Base-by-base conservation (phyloP, 1,140 invertebrate species). In the Gerris buenoi region DNA sequence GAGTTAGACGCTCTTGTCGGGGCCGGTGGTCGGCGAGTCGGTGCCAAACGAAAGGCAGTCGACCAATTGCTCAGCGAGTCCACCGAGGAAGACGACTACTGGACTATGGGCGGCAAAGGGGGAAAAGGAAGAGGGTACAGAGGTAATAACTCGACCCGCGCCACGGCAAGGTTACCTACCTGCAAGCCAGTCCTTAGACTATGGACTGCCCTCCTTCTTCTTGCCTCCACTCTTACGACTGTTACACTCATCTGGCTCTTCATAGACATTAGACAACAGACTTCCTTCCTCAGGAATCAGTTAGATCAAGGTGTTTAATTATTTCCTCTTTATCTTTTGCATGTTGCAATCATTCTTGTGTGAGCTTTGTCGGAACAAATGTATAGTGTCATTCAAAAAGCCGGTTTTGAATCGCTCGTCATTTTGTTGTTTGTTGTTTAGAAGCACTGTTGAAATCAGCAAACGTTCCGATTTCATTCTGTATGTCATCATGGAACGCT, bases 291-390 rank as follows among this genome's bases (percentile, higher is more conserved):
- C 3, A 79, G 84, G 68, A 81, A 78, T 58, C 82, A 86, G 73
- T 81, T 87, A 73, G 84, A 87, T 73, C 81, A 84, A 86, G 85
- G 85, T 86, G 76, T 23, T n/a, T n/a, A n/a, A n/a, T n/a, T n/a
- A n/a, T n/a, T n/a, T n/a, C n/a, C n/a, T n/a, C n/a, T n/a, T n/a
- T n/a, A n/a, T n/a, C n/a, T n/a, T n/a, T n/a, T n/a, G n/a, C n/a
- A n/a, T n/a, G n/a, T n/a, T n/a, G n/a, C n/a, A n/a, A n/a, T n/a
- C n/a, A n/a, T n/a, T n/a, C n/a, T n/a, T n/a, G n/a, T n/a, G n/a
- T n/a, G n/a, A n/a, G n/a, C n/a, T n/a, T n/a, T n/a, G n/a, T n/a
- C n/a, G n/a, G n/a, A n/a, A n/a, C n/a, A n/a, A n/a, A n/a, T n/a
- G n/a, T n/a, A n/a, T n/a, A n/a, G n/a, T n/a, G n/a, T n/a, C n/a